A percentile compares a stretch with the other conserved stretches of the same genome.
Evolutionary conservation across 2,113 vertebrate genomes (phyloP).

Genomic region (Chionis minor): DNA sequence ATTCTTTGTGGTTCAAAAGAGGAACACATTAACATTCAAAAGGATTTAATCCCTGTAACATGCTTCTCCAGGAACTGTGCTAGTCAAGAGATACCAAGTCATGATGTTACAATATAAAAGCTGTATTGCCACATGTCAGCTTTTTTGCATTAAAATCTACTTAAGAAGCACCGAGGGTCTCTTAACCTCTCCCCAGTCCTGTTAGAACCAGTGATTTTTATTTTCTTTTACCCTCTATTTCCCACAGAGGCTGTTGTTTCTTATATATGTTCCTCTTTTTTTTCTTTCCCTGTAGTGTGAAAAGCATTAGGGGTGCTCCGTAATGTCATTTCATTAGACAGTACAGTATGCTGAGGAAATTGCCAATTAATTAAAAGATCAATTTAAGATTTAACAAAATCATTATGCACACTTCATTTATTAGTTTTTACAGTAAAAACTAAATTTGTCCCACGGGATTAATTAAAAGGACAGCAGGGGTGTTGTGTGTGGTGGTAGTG

Average conservation of each 20-base stretch:
- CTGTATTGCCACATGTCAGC: background rate
- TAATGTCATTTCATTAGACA: background rate
- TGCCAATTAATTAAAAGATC: constrained; percentile 14
- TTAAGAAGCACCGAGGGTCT: background rate
- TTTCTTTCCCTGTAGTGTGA: background rate
- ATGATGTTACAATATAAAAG: constrained; percentile 8
- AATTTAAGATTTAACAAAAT: background rate
- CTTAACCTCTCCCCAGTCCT: background rate
- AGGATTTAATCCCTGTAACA: constrained; percentile 59
- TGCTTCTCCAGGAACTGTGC: constrained; percentile 16
- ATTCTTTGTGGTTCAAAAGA: constrained; percentile 63
- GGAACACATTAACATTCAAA: constrained; percentile 64
- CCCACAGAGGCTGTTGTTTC: background rate
- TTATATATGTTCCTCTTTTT: background rate
- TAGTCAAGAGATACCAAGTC: constrained; percentile 4
- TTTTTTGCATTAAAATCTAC: background rate
- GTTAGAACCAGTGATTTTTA: background rate
- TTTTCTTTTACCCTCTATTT: background rate
- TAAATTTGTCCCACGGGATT: background rate
- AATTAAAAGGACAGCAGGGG: background rate
- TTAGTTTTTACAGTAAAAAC: background rate
- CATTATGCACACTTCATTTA: background rate
- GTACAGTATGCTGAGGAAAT: background rate
- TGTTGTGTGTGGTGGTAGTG: background rate
- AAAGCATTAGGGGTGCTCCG: background rate